Percentiles rank a stretch among this genome's conserved stretches.
phyloP scores from a whole-genome alignment of 2,888 invertebrate genomes.

The Pomacea canaliculata region DNA sequence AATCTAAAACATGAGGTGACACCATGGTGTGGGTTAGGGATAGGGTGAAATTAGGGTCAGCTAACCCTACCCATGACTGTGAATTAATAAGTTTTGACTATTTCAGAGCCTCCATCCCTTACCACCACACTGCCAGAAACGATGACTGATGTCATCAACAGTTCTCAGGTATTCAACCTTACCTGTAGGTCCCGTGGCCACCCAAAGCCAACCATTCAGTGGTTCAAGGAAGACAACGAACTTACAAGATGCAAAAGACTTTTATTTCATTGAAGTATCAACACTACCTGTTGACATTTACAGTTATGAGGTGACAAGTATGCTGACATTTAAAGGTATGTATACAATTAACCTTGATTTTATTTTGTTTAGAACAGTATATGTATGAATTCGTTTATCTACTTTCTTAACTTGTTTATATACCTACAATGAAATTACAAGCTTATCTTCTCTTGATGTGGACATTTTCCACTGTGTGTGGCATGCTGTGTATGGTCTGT shows the following conservation, averaged over 20 bases:
- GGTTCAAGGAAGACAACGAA: constrained; percentile 54
- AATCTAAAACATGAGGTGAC: too few species aligned
- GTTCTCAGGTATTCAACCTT: constrained; percentile 39
- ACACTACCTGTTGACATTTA: constrained; percentile 34
- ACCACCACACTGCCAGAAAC: constrained; percentile 32
- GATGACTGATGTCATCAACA: constrained; percentile 41
- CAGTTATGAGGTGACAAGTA: constrained; percentile 45
- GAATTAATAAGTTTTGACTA: background rate
- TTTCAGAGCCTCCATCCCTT: constrained; percentile 49
- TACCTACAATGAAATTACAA: too few species aligned
- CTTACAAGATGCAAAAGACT: constrained; percentile 36
- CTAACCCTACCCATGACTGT: too few species aligned
- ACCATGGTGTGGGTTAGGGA: too few species aligned
- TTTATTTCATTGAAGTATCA: constrained; percentile 42
- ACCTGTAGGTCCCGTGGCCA: constrained; percentile 53
- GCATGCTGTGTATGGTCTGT: too few species aligned
- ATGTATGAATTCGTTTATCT: background rate
- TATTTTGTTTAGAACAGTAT: background rate
- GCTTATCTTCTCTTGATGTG: too few species aligned
- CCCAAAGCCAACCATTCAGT: constrained; percentile 50
- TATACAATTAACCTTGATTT: background rate
- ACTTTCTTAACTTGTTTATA: background rate
- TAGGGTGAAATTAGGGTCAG: too few species aligned
- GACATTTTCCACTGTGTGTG: too few species aligned
- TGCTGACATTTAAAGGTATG: constrained; percentile 49